Conservation (phyloP, 2,797 vertebrate genomes). For the Zenarchopterus dispar region DNA sequence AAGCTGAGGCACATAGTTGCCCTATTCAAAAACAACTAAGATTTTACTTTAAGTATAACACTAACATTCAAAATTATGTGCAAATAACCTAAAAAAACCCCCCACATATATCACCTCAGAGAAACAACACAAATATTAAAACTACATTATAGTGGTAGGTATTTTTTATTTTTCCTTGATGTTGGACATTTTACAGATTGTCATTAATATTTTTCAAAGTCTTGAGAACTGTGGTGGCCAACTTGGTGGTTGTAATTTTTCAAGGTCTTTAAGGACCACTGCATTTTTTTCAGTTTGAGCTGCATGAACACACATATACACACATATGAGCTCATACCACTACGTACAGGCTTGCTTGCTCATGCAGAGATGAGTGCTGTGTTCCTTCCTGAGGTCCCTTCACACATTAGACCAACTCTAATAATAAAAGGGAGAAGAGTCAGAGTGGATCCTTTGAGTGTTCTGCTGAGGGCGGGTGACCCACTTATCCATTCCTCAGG, state of each 20-base stretch:
- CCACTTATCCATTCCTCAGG: constrained; percentile 82
- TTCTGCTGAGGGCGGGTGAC: constrained; percentile 79
- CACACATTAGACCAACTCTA: constrained; percentile 79
- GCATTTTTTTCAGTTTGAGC: constrained; percentile 26
- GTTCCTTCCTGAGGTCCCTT: constrained; percentile 77
- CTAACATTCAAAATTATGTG: no score
- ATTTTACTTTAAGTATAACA: no score
- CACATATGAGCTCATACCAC: constrained; percentile 13
- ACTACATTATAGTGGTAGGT: no score
- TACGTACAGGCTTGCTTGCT: constrained; percentile 43
- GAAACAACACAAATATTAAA: no score
- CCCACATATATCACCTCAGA: no score
- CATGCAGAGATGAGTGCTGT: constrained; percentile 63
- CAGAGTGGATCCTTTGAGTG: constrained; percentile 81
- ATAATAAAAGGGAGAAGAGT: constrained; percentile 80
- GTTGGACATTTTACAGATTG: no score
- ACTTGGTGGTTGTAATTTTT: constrained; percentile 41
- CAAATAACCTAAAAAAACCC: no score
- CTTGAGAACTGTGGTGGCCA: constrained; percentile 29
- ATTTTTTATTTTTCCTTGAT: no score
- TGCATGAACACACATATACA: constrained; percentile 28
- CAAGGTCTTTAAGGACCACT: constrained; percentile 51
- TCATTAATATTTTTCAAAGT: constrained; percentile 20
- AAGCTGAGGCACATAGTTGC: no score
- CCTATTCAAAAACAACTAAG: no score